Conservation (phyloP, 1,140 invertebrate genomes). For the Mactra quadrangularis region DNA sequence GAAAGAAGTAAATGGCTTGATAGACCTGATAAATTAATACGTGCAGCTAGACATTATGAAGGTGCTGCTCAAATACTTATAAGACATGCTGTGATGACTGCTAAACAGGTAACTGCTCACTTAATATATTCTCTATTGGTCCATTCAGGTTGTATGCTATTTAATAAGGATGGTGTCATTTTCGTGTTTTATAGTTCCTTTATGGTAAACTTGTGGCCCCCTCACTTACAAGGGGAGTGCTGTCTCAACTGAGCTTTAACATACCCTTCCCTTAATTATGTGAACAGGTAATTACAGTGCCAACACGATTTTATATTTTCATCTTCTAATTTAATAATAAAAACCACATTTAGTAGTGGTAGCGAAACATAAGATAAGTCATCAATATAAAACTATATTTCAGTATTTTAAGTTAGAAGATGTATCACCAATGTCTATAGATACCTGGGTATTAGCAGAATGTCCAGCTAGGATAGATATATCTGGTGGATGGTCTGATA, state of each 20-base stretch:
- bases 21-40: conserved; percentile 82
- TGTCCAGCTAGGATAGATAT: conserved; percentile 86
- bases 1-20: conserved; percentile 83
- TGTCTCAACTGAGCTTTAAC: no score
- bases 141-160: background rate
- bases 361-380: no score
- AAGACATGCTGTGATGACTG: conserved; percentile 83
- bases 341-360: no score
- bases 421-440: conserved; percentile 66
- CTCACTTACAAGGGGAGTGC: background rate
- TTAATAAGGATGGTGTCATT: no score
- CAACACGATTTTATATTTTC: no score
- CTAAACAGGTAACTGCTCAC: conserved; percentile 74
- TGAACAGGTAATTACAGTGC: no score
- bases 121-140: no score
- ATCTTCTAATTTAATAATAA: no score
- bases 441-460: conserved; percentile 83
- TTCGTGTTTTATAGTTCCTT: no score
- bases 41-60: conserved; percentile 86
- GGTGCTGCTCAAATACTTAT: conserved; percentile 85
- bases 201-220: background rate
- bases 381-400: conserved; percentile 39
- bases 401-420: conserved; percentile 70
- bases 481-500: conserved; percentile 86
- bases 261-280: no score